phyloP scores from a whole-genome alignment of 2,797 vertebrate genomes.

The Ctenopoma multispine region DNA sequence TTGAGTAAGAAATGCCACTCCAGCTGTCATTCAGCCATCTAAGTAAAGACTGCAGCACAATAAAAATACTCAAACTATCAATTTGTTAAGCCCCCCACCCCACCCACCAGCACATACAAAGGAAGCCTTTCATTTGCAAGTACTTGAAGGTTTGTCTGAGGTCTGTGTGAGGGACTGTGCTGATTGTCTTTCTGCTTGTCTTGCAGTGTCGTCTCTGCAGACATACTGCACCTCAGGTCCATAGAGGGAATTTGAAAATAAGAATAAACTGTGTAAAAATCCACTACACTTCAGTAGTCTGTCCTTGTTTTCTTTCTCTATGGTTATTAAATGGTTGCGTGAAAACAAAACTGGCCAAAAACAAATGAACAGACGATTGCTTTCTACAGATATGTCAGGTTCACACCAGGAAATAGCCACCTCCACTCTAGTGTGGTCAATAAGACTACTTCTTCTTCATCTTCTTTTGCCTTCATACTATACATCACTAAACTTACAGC shows the following conservation, averaged over 20 bases:
- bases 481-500: no score
- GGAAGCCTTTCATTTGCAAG: no score
- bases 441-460: no score
- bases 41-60: neutral
- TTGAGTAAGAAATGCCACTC: slow-evolving; percentile 8
- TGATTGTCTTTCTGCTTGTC: neutral
- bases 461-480: no score
- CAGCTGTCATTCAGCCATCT: neutral
- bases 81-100: neutral
- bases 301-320: neutral
- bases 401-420: neutral
- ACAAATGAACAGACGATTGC: no score
- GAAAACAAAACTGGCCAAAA: neutral
- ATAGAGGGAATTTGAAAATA: no score
- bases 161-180: neutral
- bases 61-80: neutral
- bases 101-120: no score
- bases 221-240: no score
- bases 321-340: neutral
- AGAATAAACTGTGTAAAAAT: no score
- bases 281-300: neutral
- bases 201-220: no score
- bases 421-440: neutral
- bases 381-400: no score
- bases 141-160: neutral